Conservation (phyloP, 2,797 vertebrate species). For the Discoglossus pictus region DNA sequence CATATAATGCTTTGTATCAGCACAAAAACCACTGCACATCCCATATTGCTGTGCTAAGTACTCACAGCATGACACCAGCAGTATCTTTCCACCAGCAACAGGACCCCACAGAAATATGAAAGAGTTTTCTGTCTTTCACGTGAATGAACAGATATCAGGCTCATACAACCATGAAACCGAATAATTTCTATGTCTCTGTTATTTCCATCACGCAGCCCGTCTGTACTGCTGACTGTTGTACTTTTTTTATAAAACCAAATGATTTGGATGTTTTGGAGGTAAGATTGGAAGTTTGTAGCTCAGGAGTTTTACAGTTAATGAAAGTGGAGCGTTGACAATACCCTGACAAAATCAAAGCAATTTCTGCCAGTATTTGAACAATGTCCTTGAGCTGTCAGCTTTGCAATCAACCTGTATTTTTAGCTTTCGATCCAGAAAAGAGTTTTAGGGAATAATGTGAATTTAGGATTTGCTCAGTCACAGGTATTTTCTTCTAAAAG, state of each 20-base stretch:
- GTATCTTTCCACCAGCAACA: too few species aligned
- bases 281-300: conserved; percentile 31
- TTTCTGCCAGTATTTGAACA: conserved; percentile 26
- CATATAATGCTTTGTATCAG: too few species aligned
- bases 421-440: conserved; percentile 15
- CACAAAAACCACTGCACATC: too few species aligned
- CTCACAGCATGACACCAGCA: too few species aligned
- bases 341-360: conserved; percentile 43
- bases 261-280: conserved; percentile 26
- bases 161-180: conserved; percentile 21
- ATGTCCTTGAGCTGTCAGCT: conserved; percentile 43
- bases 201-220: conserved; percentile 32
- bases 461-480: not conserved
- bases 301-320: conserved; percentile 39
- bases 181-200: conserved; percentile 17
- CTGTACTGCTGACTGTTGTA: conserved; percentile 31
- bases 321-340: conserved; percentile 35
- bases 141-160: conserved; percentile 37
- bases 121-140: conserved; percentile 12
- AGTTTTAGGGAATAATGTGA: conserved; percentile 33
- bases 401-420: conserved; percentile 46
- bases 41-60: too few species aligned
- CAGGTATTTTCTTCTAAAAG: conserved; percentile 27
- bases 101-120: too few species aligned
- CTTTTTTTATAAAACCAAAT: conserved; percentile 38